These are phyloP conservation scores for Rhabdomys dilectus DNA, from an alignment of 2,113 vertebrate genomes.

Conservation along the genomic window DNA sequence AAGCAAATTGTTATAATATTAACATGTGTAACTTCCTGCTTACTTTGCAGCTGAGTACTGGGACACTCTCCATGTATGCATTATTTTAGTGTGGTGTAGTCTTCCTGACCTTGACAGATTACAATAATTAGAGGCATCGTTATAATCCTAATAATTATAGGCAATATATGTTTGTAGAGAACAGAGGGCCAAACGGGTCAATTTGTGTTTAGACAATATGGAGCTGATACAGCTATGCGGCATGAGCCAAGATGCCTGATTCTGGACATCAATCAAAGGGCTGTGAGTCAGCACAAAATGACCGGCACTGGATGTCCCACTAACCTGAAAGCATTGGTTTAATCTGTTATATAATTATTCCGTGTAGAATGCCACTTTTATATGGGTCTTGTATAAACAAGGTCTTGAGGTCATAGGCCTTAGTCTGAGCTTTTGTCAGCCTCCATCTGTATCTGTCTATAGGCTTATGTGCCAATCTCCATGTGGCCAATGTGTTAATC, in stretches of 20 bases:
- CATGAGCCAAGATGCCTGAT: not conserved
- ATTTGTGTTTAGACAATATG: not conserved
- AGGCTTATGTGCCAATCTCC: not conserved
- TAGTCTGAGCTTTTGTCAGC: not conserved
- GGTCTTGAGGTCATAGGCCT: not conserved
- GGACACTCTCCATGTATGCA: not conserved
- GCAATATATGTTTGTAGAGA: not conserved
- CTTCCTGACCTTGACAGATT: not conserved
- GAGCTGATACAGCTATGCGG: no score
- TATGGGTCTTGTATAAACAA: not conserved
- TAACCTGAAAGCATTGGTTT: not conserved
- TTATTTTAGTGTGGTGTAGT: not conserved
- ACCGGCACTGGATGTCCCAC: not conserved
- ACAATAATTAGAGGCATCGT: not conserved
- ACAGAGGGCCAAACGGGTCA: not conserved
- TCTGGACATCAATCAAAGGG: not conserved
- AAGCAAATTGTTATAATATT: not conserved
- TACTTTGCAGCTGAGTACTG: not conserved
- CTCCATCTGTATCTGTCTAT: not conserved
- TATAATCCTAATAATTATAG: not conserved
- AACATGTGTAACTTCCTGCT: not conserved
- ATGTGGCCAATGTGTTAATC: not conserved
- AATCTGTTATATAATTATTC: not conserved
- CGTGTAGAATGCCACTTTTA: not conserved
- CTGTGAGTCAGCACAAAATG: not conserved